Evolutionary conservation across 2,888 invertebrate species (phyloP).

Genomic region (Nomada hirtipes): DNA sequence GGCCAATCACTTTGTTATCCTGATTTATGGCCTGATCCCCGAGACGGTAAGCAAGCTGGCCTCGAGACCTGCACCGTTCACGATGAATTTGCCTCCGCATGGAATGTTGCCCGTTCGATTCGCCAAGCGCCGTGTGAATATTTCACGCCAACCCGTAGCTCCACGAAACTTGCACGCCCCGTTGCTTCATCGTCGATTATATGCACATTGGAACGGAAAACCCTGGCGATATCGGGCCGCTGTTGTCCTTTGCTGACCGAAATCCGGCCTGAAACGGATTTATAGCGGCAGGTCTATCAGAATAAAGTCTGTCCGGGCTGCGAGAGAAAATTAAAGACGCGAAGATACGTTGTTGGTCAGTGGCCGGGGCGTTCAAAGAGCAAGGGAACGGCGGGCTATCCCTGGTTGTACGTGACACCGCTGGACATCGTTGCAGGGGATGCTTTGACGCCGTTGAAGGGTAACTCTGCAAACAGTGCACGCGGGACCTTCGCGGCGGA

Average conservation of each 20-base stretch:
- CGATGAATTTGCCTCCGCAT: conserved; percentile 31
- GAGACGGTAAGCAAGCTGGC: conserved; percentile 8
- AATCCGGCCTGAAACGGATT: too few relatives aligned
- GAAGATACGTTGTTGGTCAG: neutral
- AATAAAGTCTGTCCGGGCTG: too few relatives aligned
- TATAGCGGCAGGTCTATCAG: too few relatives aligned
- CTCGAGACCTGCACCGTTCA: conserved; percentile 12
- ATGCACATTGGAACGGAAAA: neutral
- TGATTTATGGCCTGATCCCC: conserved; percentile 57
- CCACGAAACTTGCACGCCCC: conserved; percentile 35
- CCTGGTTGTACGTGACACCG: conserved; percentile 44
- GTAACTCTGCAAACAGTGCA: conserved; percentile 74
- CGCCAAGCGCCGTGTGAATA: conserved; percentile 49
- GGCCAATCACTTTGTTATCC: conserved; percentile 46
- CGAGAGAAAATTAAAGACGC: too few relatives aligned
- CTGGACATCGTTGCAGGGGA: conserved; percentile 37
- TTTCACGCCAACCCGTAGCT: conserved; percentile 38
- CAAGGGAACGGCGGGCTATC: neutral
- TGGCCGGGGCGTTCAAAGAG: neutral
- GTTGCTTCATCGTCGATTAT: conserved; percentile 30
- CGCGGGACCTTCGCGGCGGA: conserved; percentile 65
- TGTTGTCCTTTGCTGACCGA: too few relatives aligned
- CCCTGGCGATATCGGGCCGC: neutral
- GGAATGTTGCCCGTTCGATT: conserved; percentile 50
- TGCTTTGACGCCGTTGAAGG: conserved; percentile 69